Evolutionary conservation across 92 coral and sea anemone genomes (phyloP), one percentile per base, ranked within the genome.

Genomic region (Galaxea fascicularis): DNA sequence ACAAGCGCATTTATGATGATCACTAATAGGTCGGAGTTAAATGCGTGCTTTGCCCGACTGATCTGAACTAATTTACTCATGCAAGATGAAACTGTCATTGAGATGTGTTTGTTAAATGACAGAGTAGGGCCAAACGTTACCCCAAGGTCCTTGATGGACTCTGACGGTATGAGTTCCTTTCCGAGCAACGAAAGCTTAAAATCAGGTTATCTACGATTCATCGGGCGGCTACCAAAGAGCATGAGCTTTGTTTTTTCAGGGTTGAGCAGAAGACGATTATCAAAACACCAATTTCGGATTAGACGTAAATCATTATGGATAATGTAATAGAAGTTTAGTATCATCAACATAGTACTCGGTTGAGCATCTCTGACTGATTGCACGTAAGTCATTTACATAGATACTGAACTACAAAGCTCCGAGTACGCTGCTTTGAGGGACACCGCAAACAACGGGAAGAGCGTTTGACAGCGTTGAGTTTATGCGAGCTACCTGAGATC

Each of bases 341-440:
- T 56, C 17, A 22, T 56, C 62, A 0, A 9, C 62, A 56, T 56
- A 56, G 20, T 7, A 15, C 18, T 56, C n/a, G 17, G 62, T 15
- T 10, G 13, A 15, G 62, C 62, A 56, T 22, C 13, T 56, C 20
- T 56, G 62, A 20, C 6, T 6, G n/a, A 17, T 22, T 5, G 17
- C 15, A 22, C 70, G 41, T 18, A 76, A 25, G 16, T 53, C 0
- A 60, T 78, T 78, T 45, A 60, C 51, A 29, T 45, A 78, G 47
- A 59, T 22, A 70, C 72, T 78, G 27, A 78, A 78, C 30, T 58
- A 28, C 53, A 78, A 47, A 17, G 72, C 28, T 24, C 80, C 86
- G 30, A 49, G 57, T 31, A 82, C 80, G 30, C 86, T 82, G 84
- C 81, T 80, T 68, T 80, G 85, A 62, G 85, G 85, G 27, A 80